Conservation (phyloP, 2,888 invertebrate species). For the Cyaniris semiargus region DNA sequence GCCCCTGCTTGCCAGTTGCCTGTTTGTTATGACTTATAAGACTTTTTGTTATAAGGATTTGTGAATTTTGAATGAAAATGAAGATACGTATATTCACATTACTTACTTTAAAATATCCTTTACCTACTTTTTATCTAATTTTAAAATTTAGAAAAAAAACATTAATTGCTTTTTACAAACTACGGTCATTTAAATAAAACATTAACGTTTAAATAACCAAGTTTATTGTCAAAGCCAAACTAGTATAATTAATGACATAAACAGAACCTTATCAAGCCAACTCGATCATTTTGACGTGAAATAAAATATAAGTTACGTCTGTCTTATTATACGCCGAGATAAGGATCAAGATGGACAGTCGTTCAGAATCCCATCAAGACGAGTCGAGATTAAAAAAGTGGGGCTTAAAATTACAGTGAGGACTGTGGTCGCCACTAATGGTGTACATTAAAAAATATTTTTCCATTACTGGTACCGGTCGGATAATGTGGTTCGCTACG, state of each 20-base stretch:
- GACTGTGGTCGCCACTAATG: conserved; percentile 71
- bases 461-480: conserved; percentile 67
- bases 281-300: conserved; percentile 76
- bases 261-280: conserved; percentile 74
- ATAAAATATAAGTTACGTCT: conserved; percentile 79
- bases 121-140: neutral
- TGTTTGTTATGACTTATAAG: no score
- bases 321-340: conserved; percentile 76
- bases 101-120: neutral
- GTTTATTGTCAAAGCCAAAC: conserved; percentile 32
- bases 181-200: conserved; percentile 26
- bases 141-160: neutral
- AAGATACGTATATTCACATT: neutral
- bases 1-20: no score
- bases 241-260: conserved; percentile 68
- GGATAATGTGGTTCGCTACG: conserved; percentile 56
- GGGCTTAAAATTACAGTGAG: conserved; percentile 72
- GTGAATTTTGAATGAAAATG: neutral
- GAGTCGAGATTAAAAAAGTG: conserved; percentile 60
- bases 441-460: conserved; percentile 70
- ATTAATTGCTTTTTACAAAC: neutral
- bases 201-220: conserved; percentile 23
- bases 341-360: conserved; percentile 76
- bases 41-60: no score
- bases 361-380: conserved; percentile 74